Evolutionary conservation across 2,888 invertebrate species (phyloP), one percentile per base, ranked within the genome.

Genomic region (Drosophila phalerata): DNA sequence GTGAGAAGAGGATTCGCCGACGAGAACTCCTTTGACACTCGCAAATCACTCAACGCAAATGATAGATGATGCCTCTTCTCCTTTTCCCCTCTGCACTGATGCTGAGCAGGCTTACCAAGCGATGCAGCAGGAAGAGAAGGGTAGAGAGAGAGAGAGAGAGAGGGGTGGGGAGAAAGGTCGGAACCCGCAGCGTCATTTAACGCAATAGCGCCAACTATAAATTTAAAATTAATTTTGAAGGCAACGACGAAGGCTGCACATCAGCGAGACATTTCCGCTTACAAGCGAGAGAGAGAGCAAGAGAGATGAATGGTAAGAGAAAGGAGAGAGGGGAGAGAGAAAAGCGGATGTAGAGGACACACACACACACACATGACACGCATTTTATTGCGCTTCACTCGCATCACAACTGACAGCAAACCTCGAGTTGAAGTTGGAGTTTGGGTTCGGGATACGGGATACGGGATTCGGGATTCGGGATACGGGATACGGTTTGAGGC

Each of bases 191-290:
- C 88, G 69, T 79, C 89, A 89, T 85, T 85, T 88, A 88, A 89
- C 88, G 85, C 89, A 80, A 85, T 83, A 89, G 85, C 86, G 73
- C 81, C 85, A 88, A 88, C 85, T 85, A 85, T 85, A 85, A 85
- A 85, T 85, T 85, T 85, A 78, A 85, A 85, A 85, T 85, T 85
- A 85, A 85, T 85, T 85, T 85, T 89, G 85, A 85, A 84, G 53
- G 43, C 40, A n/a, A 37, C 79, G 72, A 69, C 69, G 69, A 76
- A 66, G 85, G 75, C 75, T 51, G 73, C 82, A 73, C 69, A 81
- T 78, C 69, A 78, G 71, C 49, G 71, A 71, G 67, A 77, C 55
- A 69, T 69, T 67, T 70, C 63, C 68, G 69, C 45, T 48, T 52
- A 53, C 62, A 70, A 22, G 60, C 43, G 49, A 9, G 32, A 30